Evolutionary conservation across 2,113 vertebrate species (phyloP).

Genomic region (Salminus brasiliensis): DNA sequence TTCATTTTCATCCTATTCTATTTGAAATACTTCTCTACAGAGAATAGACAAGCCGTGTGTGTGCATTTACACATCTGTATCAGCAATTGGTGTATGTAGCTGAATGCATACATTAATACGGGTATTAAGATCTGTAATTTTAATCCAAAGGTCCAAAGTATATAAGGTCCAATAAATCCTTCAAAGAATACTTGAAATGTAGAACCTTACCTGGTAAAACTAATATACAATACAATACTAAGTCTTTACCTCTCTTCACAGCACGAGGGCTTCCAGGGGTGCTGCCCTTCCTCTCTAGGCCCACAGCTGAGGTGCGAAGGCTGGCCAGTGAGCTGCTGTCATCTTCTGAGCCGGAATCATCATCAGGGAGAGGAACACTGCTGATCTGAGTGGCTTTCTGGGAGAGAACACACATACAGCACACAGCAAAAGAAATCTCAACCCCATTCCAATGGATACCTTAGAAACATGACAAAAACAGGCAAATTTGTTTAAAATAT

Average conservation of each 20-base stretch:
- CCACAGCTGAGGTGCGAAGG: conserved; percentile 79
- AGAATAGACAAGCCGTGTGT: too few species aligned
- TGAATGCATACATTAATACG: too few species aligned
- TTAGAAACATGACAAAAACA: neutral
- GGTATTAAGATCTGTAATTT: too few species aligned
- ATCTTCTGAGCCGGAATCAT: conserved; percentile 88
- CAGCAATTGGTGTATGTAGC: too few species aligned
- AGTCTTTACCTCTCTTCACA: conserved; percentile 83
- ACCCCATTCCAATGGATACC: neutral
- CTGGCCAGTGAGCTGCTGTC: conserved; percentile 87
- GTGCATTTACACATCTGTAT: too few species aligned
- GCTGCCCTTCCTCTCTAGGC: conserved; percentile 79
- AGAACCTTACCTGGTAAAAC: too few species aligned
- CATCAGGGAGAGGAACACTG: conserved; percentile 83
- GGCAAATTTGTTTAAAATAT: too few species aligned
- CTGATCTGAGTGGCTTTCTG: conserved; percentile 91
- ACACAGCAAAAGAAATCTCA: conserved; percentile 8
- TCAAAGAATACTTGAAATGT: neutral
- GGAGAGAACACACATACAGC: neutral
- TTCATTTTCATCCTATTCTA: too few species aligned
- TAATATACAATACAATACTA: too few species aligned
- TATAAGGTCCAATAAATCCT: too few species aligned
- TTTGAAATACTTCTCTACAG: too few species aligned
- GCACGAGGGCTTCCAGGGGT: conserved; percentile 85
- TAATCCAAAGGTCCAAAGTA: too few species aligned